Evolutionary conservation across 2,113 vertebrate species (phyloP).

Genomic region (Istiophorus platypterus): DNA sequence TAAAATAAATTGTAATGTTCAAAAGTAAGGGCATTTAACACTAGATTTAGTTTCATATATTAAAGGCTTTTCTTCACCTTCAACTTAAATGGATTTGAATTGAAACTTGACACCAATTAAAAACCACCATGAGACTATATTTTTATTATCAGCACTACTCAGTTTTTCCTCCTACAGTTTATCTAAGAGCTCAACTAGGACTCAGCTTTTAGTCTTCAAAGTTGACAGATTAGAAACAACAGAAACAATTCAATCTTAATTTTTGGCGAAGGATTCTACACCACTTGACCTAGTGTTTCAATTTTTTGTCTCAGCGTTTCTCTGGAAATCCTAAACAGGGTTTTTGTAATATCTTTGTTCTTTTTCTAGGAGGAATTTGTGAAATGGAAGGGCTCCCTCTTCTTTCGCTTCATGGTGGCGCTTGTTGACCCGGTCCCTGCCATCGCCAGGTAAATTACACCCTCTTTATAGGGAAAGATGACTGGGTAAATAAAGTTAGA

Average conservation of each 20-base stretch:
- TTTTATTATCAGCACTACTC: too few relatives aligned
- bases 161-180: too few relatives aligned
- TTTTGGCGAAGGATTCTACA: background rate
- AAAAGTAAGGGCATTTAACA: too few relatives aligned
- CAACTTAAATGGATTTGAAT: background rate
- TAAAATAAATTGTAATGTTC: background rate
- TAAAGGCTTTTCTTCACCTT: background rate
- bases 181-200: background rate
- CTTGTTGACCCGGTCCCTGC: constrained; percentile 90
- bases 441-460: constrained; percentile 88
- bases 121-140: too few relatives aligned
- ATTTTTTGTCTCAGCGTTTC: background rate
- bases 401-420: constrained; percentile 90
- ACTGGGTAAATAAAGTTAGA: background rate
- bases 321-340: background rate
- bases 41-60: background rate
- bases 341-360: background rate
- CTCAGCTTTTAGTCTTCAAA: background rate
- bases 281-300: background rate
- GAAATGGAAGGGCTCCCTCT: constrained; percentile 95
- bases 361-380: constrained; percentile 92
- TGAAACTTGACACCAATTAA: too few relatives aligned
- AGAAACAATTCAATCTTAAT: background rate
- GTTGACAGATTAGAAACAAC: background rate
- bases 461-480: background rate